A percentile compares a stretch with the other conserved stretches of the same genome.
Conservation (phyloP, 2,113 vertebrate species). For the Hyla sarda region DNA sequence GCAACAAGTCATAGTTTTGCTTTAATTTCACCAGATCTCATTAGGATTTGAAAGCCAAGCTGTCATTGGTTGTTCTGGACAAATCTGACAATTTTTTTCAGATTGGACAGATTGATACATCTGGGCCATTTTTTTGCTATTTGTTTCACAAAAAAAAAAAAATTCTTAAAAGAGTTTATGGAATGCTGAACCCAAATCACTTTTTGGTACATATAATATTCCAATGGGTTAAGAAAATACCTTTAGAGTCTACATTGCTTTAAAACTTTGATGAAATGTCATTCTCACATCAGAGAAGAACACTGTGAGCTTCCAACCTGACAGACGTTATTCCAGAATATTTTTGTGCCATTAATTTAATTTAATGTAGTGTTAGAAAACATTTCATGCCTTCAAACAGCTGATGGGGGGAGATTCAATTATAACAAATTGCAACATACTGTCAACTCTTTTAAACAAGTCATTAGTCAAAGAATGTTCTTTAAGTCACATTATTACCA, state of each 20-base stretch:
- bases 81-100: too few species aligned
- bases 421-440: conserved; percentile 83
- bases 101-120: too few species aligned
- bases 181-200: background rate
- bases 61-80: too few species aligned
- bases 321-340: conserved; percentile 69
- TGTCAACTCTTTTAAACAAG: conserved; percentile 86
- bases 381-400: conserved; percentile 84
- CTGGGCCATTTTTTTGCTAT: background rate
- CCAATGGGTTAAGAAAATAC: conserved; percentile 26
- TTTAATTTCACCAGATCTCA: too few species aligned
- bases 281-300: conserved; percentile 64
- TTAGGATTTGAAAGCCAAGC: too few species aligned
- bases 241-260: conserved; percentile 67
- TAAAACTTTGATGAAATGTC: conserved; percentile 67
- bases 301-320: conserved; percentile 68
- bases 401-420: conserved; percentile 86
- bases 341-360: conserved; percentile 79
- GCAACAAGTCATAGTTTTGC: too few species aligned
- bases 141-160: background rate
- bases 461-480: conserved; percentile 85
- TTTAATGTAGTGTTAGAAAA: conserved; percentile 84
- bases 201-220: background rate
- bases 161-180: background rate
- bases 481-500: conserved; percentile 63